Percentiles rank a stretch among this genome's conserved stretches.
Evolutionary conservation across 2,113 vertebrate genomes (phyloP).

Genomic region (Antigone vipio): DNA sequence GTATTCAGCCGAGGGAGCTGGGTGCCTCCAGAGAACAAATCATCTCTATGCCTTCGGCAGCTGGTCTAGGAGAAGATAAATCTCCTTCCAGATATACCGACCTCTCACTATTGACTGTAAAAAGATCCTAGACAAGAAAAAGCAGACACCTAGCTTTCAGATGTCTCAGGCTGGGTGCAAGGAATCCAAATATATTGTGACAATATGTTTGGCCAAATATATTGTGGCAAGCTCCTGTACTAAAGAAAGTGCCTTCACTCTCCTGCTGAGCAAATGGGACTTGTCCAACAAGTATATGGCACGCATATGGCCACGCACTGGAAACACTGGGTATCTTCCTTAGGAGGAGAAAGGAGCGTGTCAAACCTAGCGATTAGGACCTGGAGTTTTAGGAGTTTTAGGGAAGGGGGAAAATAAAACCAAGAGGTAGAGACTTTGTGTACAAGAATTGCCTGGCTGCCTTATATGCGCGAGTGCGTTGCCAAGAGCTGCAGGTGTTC

Average conservation of each 20-base stretch:
- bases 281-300: not conserved
- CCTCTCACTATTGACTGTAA: not conserved
- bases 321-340: not conserved
- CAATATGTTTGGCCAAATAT: not conserved
- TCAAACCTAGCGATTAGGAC: constrained; percentile 1
- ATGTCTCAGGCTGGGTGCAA: not conserved
- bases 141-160: not conserved
- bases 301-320: not conserved
- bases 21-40: not conserved
- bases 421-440: not conserved
- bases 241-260: not conserved
- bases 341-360: not conserved
- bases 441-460: constrained; percentile 50
- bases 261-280: not conserved
- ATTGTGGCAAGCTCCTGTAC: not conserved
- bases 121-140: not conserved
- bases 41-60: not conserved
- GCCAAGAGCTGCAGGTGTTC: constrained; percentile 67
- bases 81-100: not conserved
- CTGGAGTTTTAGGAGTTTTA: constrained; percentile 2
- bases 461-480: not conserved
- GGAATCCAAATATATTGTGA: not conserved
- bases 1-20: not conserved
- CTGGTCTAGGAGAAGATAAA: not conserved
- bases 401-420: constrained; percentile 18